Conservation (phyloP, 2,797 vertebrate genomes). For the Epinephelus malabaricus region DNA sequence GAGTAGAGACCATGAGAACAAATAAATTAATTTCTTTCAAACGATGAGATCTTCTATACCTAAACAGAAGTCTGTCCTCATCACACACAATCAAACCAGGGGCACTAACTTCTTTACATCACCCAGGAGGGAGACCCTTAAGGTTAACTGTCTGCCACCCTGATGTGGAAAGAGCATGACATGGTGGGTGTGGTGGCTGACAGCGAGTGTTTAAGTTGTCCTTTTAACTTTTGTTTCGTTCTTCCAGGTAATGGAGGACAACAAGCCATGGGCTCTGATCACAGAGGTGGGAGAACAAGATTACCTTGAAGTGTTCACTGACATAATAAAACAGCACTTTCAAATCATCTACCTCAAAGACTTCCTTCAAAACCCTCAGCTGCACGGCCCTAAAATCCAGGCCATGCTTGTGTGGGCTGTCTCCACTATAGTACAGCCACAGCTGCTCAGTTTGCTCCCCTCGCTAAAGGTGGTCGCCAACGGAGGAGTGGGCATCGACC, state of each 20-base stretch:
- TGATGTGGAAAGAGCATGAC: no score
- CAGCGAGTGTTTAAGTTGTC: not conserved
- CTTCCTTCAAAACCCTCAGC: slow-evolving; percentile 79
- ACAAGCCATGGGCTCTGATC: slow-evolving; percentile 81
- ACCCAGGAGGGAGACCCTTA: no score
- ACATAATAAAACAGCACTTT: slow-evolving; percentile 82
- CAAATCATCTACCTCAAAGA: slow-evolving; percentile 81
- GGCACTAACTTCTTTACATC: no score
- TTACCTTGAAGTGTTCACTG: slow-evolving; percentile 63
- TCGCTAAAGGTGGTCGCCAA: slow-evolving; percentile 57
- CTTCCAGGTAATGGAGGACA: slow-evolving; percentile 76
- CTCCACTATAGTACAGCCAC: slow-evolving; percentile 1
- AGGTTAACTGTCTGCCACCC: no score
- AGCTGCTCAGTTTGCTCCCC: slow-evolving; percentile 37
- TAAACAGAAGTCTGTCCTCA: no score
- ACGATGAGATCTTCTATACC: no score
- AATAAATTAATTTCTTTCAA: no score
- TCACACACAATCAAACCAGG: no score
- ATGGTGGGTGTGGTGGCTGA: no score
- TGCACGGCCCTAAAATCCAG: slow-evolving; percentile 82
- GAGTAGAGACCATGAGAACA: no score
- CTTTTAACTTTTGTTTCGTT: not conserved
- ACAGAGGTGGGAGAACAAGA: slow-evolving; percentile 58
- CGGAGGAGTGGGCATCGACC: slow-evolving; percentile 58
- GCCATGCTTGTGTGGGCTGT: slow-evolving; percentile 29